phyloP scores from a whole-genome alignment of 2,888 invertebrate genomes.

The Agrotis segetum region DNA sequence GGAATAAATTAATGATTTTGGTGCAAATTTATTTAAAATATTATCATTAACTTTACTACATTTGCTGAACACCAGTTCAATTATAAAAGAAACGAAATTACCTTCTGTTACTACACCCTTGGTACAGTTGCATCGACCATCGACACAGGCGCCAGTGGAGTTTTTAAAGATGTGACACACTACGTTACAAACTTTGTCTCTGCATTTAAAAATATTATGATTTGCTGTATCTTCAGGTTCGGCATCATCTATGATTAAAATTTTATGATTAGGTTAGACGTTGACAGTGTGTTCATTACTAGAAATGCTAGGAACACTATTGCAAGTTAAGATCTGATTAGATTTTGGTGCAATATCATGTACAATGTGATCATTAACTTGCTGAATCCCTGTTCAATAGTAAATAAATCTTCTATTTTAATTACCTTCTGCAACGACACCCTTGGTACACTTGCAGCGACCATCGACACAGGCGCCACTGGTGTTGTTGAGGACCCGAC shows the following conservation, averaged over 20 bases:
- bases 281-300: no score
- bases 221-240: neutral
- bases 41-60: neutral
- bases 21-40: no score
- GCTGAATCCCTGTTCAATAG: neutral
- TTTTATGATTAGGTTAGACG: no score
- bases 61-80: neutral
- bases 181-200: constrained; percentile 10
- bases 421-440: constrained; percentile 2
- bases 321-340: no score
- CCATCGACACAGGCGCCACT: constrained; percentile 35
- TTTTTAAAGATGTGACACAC: constrained; percentile 13
- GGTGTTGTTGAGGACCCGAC: constrained; percentile 5
- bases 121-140: constrained; percentile 44
- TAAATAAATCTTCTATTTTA: neutral
- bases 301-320: no score
- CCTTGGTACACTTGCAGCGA: constrained; percentile 44
- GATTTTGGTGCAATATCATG: no score
- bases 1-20: no score
- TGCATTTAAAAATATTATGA: neutral
- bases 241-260: constrained; percentile 11
- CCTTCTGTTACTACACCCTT: constrained; percentile 4
- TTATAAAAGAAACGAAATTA: no score
- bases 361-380: no score
- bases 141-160: constrained; percentile 25